phyloP scores from a whole-genome alignment of 1,140 invertebrate genomes.

The Pomacea maculata region DNA sequence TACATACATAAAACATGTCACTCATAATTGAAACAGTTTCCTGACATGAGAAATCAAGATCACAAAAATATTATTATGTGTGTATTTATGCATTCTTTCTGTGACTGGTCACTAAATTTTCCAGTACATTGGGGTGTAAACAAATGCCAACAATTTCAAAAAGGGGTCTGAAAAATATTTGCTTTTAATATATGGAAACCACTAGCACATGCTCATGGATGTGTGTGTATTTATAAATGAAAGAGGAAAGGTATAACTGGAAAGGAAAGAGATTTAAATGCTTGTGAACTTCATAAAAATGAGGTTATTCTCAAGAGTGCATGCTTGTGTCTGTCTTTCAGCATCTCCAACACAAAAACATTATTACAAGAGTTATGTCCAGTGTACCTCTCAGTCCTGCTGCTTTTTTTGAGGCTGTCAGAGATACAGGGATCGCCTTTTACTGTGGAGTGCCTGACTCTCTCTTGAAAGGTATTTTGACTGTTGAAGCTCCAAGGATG shows the following conservation, averaged over 20 bases:
- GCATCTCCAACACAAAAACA: background rate
- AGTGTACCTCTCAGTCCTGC: slow-evolving; percentile 56
- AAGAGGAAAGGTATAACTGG: background rate
- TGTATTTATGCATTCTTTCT: too few relatives aligned
- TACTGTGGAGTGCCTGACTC: slow-evolving; percentile 69
- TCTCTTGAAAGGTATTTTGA: slow-evolving; percentile 64
- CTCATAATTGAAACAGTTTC: too few relatives aligned
- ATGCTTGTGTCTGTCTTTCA: slow-evolving; percentile 29
- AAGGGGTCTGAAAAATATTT: too few relatives aligned
- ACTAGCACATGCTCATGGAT: background rate
- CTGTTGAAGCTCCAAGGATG: background rate
- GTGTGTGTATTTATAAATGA: background rate
- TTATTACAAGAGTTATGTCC: slow-evolving; percentile 1
- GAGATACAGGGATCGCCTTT: slow-evolving; percentile 63
- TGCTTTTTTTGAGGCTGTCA: slow-evolving; percentile 61
- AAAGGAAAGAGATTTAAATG: background rate
- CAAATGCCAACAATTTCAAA: too few relatives aligned
- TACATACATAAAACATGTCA: too few relatives aligned
- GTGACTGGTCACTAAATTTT: too few relatives aligned
- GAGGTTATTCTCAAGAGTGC: background rate
- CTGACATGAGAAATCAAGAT: too few relatives aligned
- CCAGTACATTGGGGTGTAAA: too few relatives aligned
- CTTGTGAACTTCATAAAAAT: too few relatives aligned
- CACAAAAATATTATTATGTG: too few relatives aligned
- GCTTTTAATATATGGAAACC: too few relatives aligned